Conservation (phyloP, 2,888 invertebrate genomes). For the Polymixis lichenea region DNA sequence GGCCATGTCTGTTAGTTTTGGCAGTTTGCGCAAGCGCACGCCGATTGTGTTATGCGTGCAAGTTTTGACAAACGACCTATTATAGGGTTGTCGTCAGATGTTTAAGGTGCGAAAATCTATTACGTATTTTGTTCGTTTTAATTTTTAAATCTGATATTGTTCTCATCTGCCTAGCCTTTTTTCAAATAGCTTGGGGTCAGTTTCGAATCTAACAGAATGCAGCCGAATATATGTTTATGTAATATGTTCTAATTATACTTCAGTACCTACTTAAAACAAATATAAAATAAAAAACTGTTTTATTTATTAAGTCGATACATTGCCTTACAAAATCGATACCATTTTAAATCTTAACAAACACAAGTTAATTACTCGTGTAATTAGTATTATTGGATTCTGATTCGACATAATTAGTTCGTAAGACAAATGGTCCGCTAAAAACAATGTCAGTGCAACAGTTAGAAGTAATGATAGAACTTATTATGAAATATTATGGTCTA, state of each 20-base stretch:
- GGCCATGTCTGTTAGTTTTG: slow-evolving; percentile 75
- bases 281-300: neutral
- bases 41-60: slow-evolving; percentile 57
- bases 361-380: slow-evolving; percentile 4
- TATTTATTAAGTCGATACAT: neutral
- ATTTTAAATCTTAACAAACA: slow-evolving; percentile 10
- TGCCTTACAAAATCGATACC: neutral
- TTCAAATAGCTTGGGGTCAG: too few relatives aligned
- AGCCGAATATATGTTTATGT: too few relatives aligned
- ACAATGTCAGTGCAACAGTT: slow-evolving; percentile 19
- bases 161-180: too few relatives aligned
- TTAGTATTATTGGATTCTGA: slow-evolving; percentile 21
- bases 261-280: too few relatives aligned
- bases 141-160: neutral
- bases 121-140: neutral
- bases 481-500: slow-evolving; percentile 53
- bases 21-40: slow-evolving; percentile 73
- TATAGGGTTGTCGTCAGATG: slow-evolving; percentile 31
- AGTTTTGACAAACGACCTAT: slow-evolving; percentile 70
- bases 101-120: neutral
- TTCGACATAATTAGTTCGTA: slow-evolving; percentile 27
- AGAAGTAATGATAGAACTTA: slow-evolving; percentile 38
- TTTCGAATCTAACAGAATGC: too few relatives aligned
- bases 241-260: too few relatives aligned
- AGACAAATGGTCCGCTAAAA: slow-evolving; percentile 39